A percentile compares a stretch with the other conserved stretches of the same genome.
Evolutionary conservation across 1,140 invertebrate genomes (phyloP).

Genomic region (Pectinophora gossypiella): DNA sequence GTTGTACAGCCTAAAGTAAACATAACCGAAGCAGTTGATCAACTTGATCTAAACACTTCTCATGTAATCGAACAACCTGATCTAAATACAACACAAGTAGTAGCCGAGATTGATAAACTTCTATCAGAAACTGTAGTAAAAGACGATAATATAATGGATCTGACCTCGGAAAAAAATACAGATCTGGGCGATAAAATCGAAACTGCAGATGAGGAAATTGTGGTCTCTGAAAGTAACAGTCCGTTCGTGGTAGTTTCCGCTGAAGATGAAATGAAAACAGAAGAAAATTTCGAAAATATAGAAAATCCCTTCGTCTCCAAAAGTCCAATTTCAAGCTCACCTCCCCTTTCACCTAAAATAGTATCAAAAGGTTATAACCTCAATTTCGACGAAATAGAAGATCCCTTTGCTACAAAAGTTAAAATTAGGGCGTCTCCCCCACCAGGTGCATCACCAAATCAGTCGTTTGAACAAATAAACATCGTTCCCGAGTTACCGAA

Average conservation of each 20-base stretch:
- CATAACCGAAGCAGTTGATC: too few relatives aligned
- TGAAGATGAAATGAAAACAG: slow-evolving; percentile 1
- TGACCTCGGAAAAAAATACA: not conserved
- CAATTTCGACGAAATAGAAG: slow-evolving; percentile 58
- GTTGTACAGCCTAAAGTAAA: too few relatives aligned
- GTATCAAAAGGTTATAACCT: slow-evolving; percentile 54
- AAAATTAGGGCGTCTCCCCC: slow-evolving; percentile 50
- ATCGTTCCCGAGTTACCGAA: slow-evolving; percentile 5
- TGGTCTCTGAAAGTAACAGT: slow-evolving; percentile 40
- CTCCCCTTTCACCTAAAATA: slow-evolving; percentile 37
- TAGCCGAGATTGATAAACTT: too few relatives aligned
- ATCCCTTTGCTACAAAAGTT: slow-evolving; percentile 61
- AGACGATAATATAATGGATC: not conserved
- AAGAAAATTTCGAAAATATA: slow-evolving; percentile 17
- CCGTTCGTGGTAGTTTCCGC: slow-evolving; percentile 36
- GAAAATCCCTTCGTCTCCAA: slow-evolving; percentile 20
- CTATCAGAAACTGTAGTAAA: not conserved
- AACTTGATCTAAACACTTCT: too few relatives aligned
- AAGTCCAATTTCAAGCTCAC: slow-evolving; percentile 20
- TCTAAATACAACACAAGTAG: too few relatives aligned
- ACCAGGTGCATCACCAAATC: slow-evolving; percentile 14
- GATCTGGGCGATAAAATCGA: not conserved
- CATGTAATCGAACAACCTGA: too few relatives aligned
- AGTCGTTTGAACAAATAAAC: slow-evolving; percentile 10
- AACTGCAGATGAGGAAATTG: slow-evolving; percentile 32